Base-by-base conservation (phyloP, 2,113 vertebrate genomes). In the Proterorhinus semilunaris region DNA sequence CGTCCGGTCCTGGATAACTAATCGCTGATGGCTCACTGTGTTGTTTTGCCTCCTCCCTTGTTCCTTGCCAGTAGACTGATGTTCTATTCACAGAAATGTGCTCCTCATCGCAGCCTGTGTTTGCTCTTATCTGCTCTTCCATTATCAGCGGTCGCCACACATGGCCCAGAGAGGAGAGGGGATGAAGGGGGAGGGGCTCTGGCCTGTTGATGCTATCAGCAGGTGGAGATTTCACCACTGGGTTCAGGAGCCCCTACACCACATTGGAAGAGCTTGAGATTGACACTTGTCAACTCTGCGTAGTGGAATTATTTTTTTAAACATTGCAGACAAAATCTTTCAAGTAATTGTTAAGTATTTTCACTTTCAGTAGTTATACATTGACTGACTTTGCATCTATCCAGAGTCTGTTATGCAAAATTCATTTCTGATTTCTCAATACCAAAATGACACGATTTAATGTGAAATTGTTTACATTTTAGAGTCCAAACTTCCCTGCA, bases 161-260 rank as follows among this genome's bases (percentile, higher is more conserved):
- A 87, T 86, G 86, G 84, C 86, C 71, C 10, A 21, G 73, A 85
- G 85, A 71, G 75, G 66, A 61, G 69, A 66, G 61, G 2, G 5
- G 13, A 43, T 5, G 52, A 21, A 17, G 13, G 15, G 10, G 52
- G 16, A 17, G 65, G 36, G 55, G 48, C 64, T 72, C 45, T 62
- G 47, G 75, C 68, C 71, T 68, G 74, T 70, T 83, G 87, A 91
- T 92, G 70, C 71, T 91, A 93, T 93, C 91, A 81, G 77, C 85
- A 88, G 86, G 86, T 87, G 87, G 17, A 87, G 83, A 83, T 88
- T 84, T 90, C 78, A 77, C 79, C 74, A 84, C 71, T 36, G 72
- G 72, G 80, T 77, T 84, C 64, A 78, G 74, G 72, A 86, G 79
- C 27, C 27, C 27, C 27, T 21, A 36, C 27, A 5, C 27, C 4